Evolutionary conservation across 1,140 invertebrate genomes (phyloP), one percentile per base, ranked within the genome.

Genomic region (Camponotus vicinus): DNA sequence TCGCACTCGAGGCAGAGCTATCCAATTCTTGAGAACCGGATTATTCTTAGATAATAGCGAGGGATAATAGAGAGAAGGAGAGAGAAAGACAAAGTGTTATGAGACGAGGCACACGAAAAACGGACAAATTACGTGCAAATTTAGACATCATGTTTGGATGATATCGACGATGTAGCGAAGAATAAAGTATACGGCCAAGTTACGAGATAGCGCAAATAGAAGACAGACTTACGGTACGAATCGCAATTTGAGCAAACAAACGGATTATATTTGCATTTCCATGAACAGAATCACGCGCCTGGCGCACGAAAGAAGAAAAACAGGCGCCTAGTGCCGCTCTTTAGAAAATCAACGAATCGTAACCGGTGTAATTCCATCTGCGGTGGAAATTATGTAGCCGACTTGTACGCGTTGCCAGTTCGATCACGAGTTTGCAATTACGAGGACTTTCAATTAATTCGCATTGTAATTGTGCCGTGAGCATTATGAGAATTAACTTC

Each of bases 211-310:
- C 6, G 40, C 79, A 83, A 83, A 83, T 55, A 83, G 55, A 32
- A 18, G 27, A 13, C 79, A 61, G 52, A 82, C 79, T 82, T 73
- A 59, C 37, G 67, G 55, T 69, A 75, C 69, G 55, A 69, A 83
- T 83, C 69, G 69, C 79, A 83, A 83, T 83, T 73, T 83, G 55
- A 61, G 57, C 79, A 83, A 83, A 83, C 79, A 83, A 61, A 83
- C 55, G 69, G 49, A 13, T 13, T 69, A 13, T 83, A 83, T 83
- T 83, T 83, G 79, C 79, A 83, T 75, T 75, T 83, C 55, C 69
- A 83, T 57, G 52, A 59, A 52, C 49, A 45, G 67, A 57, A 73
- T 83, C 69, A 83, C 79, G 69, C 69, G 67, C 55, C 5, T 21
- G 40, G 6, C 37, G 37, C 32, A 9, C 37, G 18, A 73, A n/a